These are phyloP conservation scores for Ariolimax columbianus DNA, from an alignment of 2,888 invertebrate species.

Conservation along the genomic window DNA sequence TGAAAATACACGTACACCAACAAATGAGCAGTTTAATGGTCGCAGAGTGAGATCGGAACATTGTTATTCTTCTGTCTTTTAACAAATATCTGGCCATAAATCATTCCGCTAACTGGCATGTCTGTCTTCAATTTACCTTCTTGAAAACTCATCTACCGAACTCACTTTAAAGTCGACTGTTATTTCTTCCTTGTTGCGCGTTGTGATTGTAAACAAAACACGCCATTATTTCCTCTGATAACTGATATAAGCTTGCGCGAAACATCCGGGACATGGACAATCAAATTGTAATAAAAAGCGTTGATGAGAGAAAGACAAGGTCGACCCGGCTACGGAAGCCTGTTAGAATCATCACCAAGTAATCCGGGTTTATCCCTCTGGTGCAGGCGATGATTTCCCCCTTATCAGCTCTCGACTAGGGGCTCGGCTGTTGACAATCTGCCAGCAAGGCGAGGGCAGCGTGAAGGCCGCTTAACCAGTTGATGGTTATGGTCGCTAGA, in stretches of 20 bases:
- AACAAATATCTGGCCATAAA: not conserved
- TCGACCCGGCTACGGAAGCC: slow-evolving; percentile 18
- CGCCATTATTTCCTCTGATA: slow-evolving; percentile 9
- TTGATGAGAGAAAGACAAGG: slow-evolving; percentile 30
- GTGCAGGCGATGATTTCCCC: slow-evolving; percentile 34
- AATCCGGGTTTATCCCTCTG: slow-evolving; percentile 38
- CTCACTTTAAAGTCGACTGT: not conserved
- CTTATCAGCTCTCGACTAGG: slow-evolving; percentile 42
- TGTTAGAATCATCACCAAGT: slow-evolving; percentile 40
- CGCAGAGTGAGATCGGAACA: not conserved
- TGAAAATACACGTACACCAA: not conserved
- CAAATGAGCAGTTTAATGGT: not conserved
- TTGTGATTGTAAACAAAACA: not conserved
- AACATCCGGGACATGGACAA: slow-evolving; percentile 16
- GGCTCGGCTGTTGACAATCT: slow-evolving; percentile 42
- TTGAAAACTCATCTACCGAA: not conserved
- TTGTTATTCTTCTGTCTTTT: not conserved
- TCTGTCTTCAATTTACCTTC: not conserved
- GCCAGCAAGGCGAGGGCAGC: slow-evolving; percentile 15
- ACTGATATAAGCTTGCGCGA: not conserved
- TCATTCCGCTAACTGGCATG: not conserved
- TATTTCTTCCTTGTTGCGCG: not conserved
- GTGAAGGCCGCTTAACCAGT: slow-evolving; percentile 34
- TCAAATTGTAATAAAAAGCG: slow-evolving; percentile 19
- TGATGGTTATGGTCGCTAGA: slow-evolving; percentile 8